A percentile compares a stretch with the other conserved stretches of the same genome.
phyloP scores from a whole-genome alignment of 2,888 invertebrate species.

The Parasteatoda lunata region DNA sequence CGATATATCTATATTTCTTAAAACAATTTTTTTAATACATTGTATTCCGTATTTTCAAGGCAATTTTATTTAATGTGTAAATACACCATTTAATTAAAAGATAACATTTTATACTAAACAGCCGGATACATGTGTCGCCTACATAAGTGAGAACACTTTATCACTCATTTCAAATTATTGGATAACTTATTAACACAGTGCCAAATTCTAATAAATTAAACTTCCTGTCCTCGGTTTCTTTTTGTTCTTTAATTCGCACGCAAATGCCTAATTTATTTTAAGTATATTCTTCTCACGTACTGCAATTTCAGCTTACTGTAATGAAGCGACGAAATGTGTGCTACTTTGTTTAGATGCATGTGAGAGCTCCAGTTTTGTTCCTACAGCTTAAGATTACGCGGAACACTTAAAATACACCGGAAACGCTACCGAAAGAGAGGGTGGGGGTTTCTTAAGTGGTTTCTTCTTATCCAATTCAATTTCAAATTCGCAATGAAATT shows the following conservation, averaged over 20 bases:
- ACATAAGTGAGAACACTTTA: too few relatives aligned
- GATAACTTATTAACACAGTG: conserved; percentile 1
- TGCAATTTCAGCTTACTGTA: conserved; percentile 4
- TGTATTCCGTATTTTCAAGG: too few relatives aligned
- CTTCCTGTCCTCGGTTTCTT: conserved; percentile 17
- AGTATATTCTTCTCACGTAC: conserved; percentile 45
- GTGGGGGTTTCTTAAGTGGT: neutral
- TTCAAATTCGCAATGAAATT: neutral
- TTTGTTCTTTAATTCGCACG: conserved; percentile 19
- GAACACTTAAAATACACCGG: neutral
- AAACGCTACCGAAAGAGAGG: neutral
- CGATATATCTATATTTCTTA: too few relatives aligned
- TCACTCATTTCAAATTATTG: neutral
- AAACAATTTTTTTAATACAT: too few relatives aligned
- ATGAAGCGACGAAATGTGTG: conserved; percentile 30
- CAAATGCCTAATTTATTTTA: conserved; percentile 56
- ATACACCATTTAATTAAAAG: too few relatives aligned
- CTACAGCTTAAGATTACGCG: neutral
- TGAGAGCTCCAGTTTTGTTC: conserved; percentile 7
- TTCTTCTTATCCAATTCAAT: neutral
- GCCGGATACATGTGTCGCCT: too few relatives aligned
- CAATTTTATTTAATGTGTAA: too few relatives aligned
- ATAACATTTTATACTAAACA: too few relatives aligned
- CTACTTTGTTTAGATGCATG: neutral
- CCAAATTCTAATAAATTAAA: conserved; percentile 33